Conservation (phyloP, 2,888 invertebrate genomes). For the Tiphia femorata region DNA sequence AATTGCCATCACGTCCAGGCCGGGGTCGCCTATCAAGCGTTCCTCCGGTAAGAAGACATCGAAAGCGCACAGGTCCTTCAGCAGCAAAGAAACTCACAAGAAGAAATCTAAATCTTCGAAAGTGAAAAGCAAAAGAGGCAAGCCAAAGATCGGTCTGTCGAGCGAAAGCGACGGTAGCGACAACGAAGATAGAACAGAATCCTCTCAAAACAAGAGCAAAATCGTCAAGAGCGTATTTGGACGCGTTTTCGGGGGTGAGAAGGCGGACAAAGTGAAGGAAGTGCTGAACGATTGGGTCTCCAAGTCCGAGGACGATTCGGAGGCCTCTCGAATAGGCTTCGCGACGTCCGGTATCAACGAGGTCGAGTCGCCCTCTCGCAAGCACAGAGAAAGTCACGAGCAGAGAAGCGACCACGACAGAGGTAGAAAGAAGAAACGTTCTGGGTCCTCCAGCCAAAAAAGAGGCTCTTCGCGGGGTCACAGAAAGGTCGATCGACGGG, state of each 20-base stretch:
- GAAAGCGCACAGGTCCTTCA: not conserved
- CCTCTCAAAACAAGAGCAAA: slow-evolving; percentile 55
- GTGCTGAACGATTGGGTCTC: slow-evolving; percentile 64
- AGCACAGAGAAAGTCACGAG: slow-evolving; percentile 2
- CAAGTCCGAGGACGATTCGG: slow-evolving; percentile 57
- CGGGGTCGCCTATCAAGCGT: not conserved
- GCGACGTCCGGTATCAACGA: slow-evolving; percentile 3
- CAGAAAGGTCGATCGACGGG: slow-evolving; percentile 24
- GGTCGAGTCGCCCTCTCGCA: not conserved
- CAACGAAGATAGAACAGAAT: slow-evolving; percentile 42
- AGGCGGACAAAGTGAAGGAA: slow-evolving; percentile 60
- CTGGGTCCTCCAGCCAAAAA: not conserved
- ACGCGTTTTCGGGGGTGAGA: slow-evolving; percentile 61
- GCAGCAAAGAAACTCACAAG: slow-evolving; percentile 20
- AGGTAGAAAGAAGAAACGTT: slow-evolving; percentile 7
- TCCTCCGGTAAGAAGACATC: slow-evolving; percentile 13
- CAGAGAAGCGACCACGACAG: not conserved
- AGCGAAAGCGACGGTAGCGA: slow-evolving; percentile 50
- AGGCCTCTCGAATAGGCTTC: slow-evolving; percentile 21
- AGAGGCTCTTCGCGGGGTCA: not conserved
- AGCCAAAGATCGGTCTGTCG: slow-evolving; percentile 20
- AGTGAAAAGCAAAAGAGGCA: slow-evolving; percentile 19
- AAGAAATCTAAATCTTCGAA: slow-evolving; percentile 12
- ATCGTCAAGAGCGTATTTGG: slow-evolving; percentile 65
- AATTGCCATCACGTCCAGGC: not conserved